Percentiles rank a stretch among this genome's conserved stretches.
phyloP scores from a whole-genome alignment of 2,888 invertebrate species.

The Amiota communis region DNA sequence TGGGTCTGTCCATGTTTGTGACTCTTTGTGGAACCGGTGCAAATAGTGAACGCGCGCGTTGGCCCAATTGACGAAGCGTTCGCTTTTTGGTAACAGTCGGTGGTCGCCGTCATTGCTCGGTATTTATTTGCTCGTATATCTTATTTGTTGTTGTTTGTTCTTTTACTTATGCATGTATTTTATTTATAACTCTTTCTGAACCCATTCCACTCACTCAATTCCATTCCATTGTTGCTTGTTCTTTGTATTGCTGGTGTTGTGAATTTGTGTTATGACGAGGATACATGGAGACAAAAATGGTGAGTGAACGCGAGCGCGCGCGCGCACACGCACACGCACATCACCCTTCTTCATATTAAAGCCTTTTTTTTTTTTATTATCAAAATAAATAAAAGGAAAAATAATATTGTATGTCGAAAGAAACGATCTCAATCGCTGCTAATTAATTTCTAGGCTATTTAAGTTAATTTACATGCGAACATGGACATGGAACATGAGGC shows the following conservation, averaged over 20 bases:
- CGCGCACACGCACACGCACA: conserved; percentile 21
- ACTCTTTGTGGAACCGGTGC: background rate
- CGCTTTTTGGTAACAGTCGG: conserved; percentile 1
- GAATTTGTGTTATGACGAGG: no score
- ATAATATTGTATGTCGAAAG: no score
- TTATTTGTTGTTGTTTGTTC: no score
- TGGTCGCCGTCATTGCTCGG: background rate
- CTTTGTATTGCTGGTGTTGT: no score
- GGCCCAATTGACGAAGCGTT: background rate
- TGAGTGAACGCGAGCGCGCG: background rate
- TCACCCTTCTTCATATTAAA: conserved; percentile 34
- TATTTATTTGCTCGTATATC: conserved; percentile 1
- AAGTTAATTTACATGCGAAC: conserved; percentile 62
- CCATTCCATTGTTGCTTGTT: no score
- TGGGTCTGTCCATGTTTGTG: background rate
- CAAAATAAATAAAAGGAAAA: conserved; percentile 30
- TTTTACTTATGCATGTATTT: background rate
- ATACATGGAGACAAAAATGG: no score
- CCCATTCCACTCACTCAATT: background rate
- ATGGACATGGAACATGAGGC: conserved; percentile 41
- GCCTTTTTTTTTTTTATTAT: conserved; percentile 49
- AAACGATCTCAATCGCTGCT: conserved; percentile 64
- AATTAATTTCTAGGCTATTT: conserved; percentile 67
- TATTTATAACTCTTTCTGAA: background rate
- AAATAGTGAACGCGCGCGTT: background rate